These are phyloP conservation scores for Artemia sinica DNA, from an alignment of 2,888 invertebrate species.

Conservation along the genomic window DNA sequence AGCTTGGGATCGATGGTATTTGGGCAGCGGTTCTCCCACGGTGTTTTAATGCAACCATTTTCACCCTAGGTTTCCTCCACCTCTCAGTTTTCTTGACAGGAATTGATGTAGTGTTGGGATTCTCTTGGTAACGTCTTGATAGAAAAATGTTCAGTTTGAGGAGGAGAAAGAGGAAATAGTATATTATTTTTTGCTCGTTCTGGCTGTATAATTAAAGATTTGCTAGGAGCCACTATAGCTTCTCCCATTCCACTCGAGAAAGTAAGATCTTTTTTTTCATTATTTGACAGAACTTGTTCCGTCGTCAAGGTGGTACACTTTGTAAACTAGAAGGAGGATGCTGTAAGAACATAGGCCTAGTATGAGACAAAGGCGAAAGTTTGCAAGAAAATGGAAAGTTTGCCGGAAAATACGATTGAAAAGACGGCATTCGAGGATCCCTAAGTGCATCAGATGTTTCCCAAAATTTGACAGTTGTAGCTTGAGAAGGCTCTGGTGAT, in stretches of 20 bases:
- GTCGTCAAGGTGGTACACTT: constrained; percentile 38
- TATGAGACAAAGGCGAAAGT: neutral
- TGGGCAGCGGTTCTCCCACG: constrained; percentile 36
- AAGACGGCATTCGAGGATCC: constrained; percentile 59
- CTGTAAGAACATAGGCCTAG: neutral
- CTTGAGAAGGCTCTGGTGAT: constrained; percentile 19
- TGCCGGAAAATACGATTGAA: constrained; percentile 64
- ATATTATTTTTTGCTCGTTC: neutral
- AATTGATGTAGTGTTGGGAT: neutral
- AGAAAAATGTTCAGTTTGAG: neutral
- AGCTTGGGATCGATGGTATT: constrained; percentile 74
- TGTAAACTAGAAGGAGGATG: constrained; percentile 29
- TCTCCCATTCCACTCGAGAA: constrained; percentile 36
- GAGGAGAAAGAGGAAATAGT: neutral
- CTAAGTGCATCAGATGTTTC: constrained; percentile 14
- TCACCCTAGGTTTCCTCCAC: constrained; percentile 19
- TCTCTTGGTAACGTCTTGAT: neutral
- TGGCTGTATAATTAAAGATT: constrained; percentile 15
- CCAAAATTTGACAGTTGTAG: constrained; percentile 15
- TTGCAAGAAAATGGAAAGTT: neutral
- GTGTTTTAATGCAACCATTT: constrained; percentile 49
- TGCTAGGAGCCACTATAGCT: constrained; percentile 35
- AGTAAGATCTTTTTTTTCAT: constrained; percentile 31
- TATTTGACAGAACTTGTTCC: constrained; percentile 28
- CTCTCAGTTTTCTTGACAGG: neutral